phyloP scores from a whole-genome alignment of 2,113 vertebrate species.

The Leptosomus discolor region DNA sequence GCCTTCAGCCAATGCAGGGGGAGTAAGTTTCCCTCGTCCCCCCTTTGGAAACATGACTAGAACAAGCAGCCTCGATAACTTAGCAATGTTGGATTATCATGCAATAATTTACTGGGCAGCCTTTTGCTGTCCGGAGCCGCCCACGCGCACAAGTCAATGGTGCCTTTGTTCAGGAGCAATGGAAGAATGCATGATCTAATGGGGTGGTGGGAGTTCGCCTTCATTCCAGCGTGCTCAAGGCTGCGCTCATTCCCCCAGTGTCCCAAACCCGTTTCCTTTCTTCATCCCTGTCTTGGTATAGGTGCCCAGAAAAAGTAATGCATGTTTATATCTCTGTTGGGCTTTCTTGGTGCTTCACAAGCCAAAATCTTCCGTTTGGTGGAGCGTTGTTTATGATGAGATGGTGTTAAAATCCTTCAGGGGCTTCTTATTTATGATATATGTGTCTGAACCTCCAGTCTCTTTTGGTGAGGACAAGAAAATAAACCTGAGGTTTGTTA shows the following conservation, averaged over 20 bases:
- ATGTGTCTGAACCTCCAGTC: background rate
- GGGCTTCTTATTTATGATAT: background rate
- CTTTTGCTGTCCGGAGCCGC: conserved; percentile 54
- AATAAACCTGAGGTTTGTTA: background rate
- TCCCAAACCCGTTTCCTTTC: conserved; percentile 43
- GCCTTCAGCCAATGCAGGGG: background rate
- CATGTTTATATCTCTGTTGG: background rate
- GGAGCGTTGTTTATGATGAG: background rate
- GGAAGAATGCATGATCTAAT: conserved; percentile 88
- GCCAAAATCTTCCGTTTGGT: background rate
- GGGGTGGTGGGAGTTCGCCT: conserved; percentile 78
- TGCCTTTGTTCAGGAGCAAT: conserved; percentile 77
- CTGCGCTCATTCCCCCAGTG: conserved; percentile 47
- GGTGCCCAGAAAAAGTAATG: background rate
- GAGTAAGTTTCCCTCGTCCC: background rate
- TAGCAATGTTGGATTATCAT: conserved; percentile 39
- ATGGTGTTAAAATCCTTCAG: background rate
- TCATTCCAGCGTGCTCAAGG: conserved; percentile 36
- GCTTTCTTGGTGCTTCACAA: background rate
- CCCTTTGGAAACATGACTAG: background rate
- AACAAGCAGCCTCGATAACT: conserved; percentile 19
- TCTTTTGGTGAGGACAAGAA: background rate
- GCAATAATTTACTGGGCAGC: conserved; percentile 53
- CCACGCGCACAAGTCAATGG: conserved; percentile 82
- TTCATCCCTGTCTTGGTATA: background rate